Percentiles rank a stretch among this genome's conserved stretches.
phyloP scores from a whole-genome alignment of 2,113 vertebrate genomes.

The Gnathonemus echidnorhynchus region DNA sequence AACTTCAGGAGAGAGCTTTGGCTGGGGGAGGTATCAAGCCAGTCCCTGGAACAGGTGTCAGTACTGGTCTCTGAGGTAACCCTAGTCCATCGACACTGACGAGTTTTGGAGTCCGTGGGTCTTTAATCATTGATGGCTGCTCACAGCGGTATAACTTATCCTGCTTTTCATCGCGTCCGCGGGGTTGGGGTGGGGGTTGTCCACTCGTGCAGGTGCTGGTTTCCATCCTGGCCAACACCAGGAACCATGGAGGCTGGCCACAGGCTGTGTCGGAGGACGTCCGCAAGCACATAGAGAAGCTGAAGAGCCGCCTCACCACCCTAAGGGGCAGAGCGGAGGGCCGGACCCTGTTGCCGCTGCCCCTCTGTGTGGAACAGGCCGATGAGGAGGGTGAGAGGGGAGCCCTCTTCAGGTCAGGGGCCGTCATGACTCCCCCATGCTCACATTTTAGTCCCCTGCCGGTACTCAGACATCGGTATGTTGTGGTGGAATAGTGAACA shows the following conservation, averaged over 20 bases:
- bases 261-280: conserved; percentile 51
- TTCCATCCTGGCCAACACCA: conserved; percentile 51
- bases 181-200: background rate
- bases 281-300: conserved; percentile 49
- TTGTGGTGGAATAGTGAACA: background rate
- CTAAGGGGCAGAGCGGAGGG: conserved; percentile 52
- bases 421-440: background rate
- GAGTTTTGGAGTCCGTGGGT: background rate
- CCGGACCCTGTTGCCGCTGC: conserved; percentile 49
- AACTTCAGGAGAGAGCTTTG: conserved; percentile 47
- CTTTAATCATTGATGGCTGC: background rate
- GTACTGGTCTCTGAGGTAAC: conserved; percentile 63
- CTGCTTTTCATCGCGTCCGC: background rate
- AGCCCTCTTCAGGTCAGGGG: conserved; percentile 38
- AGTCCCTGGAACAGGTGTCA: conserved; percentile 64
- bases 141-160: background rate
- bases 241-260: conserved; percentile 56
- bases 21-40: conserved; percentile 51
- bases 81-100: background rate
- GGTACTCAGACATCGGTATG: background rate
- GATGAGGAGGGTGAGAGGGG: conserved; percentile 26
- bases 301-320: conserved; percentile 48
- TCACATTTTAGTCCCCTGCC: background rate
- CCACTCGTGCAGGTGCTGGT: conserved; percentile 46
- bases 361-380: conserved; percentile 34